These are phyloP conservation scores for Cathartes aura DNA, from an alignment of 2,113 vertebrate genomes.

Conservation along the genomic window DNA sequence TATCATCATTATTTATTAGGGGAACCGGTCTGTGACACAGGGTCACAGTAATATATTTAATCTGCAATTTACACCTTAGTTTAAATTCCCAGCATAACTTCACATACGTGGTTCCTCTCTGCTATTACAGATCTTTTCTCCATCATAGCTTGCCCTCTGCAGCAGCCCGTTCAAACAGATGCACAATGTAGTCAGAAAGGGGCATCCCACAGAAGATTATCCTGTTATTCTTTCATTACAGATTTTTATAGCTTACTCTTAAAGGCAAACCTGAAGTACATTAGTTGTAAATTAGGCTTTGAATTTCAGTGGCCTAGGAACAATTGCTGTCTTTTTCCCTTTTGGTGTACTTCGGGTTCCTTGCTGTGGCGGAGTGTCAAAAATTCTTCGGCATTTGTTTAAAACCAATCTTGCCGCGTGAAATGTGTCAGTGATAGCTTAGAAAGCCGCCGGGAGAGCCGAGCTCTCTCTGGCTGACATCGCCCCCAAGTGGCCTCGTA, in stretches of 20 bases:
- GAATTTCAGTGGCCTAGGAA: conserved; percentile 25
- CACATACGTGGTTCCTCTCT: not conserved
- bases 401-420: not conserved
- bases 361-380: conserved; percentile 18
- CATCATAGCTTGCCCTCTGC: not conserved
- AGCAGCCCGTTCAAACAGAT: not conserved
- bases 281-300: conserved; percentile 1
- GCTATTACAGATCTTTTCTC: not conserved
- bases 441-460: not conserved
- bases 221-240: not conserved
- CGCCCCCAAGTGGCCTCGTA: conserved; percentile 61
- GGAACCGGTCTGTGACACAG: not conserved
- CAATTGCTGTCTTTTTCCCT: not conserved
- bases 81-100: conserved; percentile 30
- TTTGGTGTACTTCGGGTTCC: not conserved
- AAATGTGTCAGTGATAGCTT: not conserved
- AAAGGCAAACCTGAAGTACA: not conserved
- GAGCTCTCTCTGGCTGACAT: conserved; percentile 8
- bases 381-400: not conserved
- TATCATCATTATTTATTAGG: not conserved
- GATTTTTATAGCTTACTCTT: conserved; percentile 8
- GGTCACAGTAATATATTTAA: conserved; percentile 3
- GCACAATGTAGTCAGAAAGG: not conserved
- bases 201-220: not conserved
- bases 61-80: not conserved